These are phyloP conservation scores for Canis aureus DNA, from an alignment of 2,113 vertebrate genomes.

Conservation along the genomic window DNA sequence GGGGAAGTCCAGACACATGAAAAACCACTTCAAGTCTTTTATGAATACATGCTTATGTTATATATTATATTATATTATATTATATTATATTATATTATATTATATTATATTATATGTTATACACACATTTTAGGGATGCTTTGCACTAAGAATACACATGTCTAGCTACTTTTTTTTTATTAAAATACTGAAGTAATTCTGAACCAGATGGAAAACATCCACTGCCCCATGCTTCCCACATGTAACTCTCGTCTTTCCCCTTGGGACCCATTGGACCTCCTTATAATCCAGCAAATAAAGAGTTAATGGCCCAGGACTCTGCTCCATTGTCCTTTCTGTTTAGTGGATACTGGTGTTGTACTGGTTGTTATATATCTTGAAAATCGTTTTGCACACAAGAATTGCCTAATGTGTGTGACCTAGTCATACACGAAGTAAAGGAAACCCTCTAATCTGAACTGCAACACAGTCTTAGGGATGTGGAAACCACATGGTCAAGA, in stretches of 20 bases:
- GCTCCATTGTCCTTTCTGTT: neutral
- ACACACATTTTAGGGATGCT: neutral
- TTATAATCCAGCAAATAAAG: neutral
- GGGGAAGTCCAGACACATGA: neutral
- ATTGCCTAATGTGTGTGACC: neutral
- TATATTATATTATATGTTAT: neutral
- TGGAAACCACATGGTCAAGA: neutral
- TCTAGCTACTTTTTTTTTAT: neutral
- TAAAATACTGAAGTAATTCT: conserved; percentile 49
- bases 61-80: neutral
- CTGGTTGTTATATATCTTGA: conserved; percentile 20
- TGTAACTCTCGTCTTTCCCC: neutral
- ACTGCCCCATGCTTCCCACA: neutral
- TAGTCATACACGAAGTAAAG: neutral
- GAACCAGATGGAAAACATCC: neutral
- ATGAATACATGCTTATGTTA: neutral
- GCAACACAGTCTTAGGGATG: neutral
- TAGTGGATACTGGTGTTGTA: neutral
- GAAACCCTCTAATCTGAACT: neutral
- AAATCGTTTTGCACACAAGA: neutral
- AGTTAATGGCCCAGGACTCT: neutral
- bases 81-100: neutral
- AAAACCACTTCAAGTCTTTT: neutral
- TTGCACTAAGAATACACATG: neutral
- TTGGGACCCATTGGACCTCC: neutral